These are phyloP conservation scores for Myocastor coypus DNA, from an alignment of 2,113 vertebrate genomes.

Conservation along the genomic window DNA sequence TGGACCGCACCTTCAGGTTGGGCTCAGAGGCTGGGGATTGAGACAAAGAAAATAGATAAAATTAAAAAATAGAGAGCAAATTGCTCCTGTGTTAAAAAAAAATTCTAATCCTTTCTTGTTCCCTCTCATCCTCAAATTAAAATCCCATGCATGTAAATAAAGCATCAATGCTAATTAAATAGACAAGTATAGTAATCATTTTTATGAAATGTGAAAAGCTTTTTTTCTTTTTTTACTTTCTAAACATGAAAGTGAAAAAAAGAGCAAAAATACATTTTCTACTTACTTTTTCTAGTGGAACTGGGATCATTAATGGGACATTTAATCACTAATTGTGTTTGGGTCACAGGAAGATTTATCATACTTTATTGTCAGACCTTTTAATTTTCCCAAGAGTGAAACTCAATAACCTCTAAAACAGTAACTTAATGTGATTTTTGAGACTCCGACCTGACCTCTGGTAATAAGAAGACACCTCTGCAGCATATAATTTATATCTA, in stretches of 20 bases:
- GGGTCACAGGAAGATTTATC: constrained; percentile 76
- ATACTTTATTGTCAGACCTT: constrained; percentile 62
- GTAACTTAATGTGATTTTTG: constrained; percentile 75
- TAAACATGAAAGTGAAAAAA: constrained; percentile 50
- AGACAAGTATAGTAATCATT: constrained; percentile 48
- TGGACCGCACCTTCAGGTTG: constrained; percentile 98
- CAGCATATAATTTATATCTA: constrained; percentile 80
- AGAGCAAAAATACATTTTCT: constrained; percentile 51
- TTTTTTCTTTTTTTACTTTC: not conserved
- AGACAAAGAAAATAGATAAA: constrained; percentile 82
- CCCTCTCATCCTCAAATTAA: constrained; percentile 63
- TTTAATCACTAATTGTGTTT: constrained; percentile 51
- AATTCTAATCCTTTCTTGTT: constrained; percentile 44
- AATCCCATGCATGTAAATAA: constrained; percentile 66
- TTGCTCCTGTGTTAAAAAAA: constrained; percentile 40
- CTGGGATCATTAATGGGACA: constrained; percentile 35
- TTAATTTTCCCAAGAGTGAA: constrained; percentile 81
- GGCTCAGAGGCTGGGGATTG: constrained; percentile 95
- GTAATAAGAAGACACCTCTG: constrained; percentile 78
- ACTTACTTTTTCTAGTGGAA: constrained; percentile 45
- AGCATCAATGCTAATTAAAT: constrained; percentile 49
- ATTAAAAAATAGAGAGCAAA: constrained; percentile 82
- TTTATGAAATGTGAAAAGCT: constrained; percentile 39
- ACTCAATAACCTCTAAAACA: constrained; percentile 71
- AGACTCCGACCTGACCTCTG: constrained; percentile 78